Conservation (phyloP, 2,113 vertebrate genomes). For the Chitala chitala region DNA sequence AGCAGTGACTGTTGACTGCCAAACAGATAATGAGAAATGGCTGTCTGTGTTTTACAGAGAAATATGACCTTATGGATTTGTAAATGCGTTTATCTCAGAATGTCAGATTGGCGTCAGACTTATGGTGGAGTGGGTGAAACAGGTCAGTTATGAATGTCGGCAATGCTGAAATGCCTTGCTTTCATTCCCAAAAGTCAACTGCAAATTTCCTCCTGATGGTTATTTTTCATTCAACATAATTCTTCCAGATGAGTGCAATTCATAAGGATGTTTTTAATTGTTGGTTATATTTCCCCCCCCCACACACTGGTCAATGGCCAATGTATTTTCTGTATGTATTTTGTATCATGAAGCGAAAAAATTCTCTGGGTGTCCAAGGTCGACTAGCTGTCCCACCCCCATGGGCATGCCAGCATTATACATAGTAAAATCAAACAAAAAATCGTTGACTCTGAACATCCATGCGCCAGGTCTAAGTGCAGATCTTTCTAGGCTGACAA, state of each 20-base stretch:
- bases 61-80: not conserved
- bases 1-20: not conserved
- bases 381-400: no score
- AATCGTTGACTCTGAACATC: no score
- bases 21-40: no score
- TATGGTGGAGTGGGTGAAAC: not conserved
- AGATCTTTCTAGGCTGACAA: no score
- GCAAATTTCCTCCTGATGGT: not conserved
- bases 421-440: no score
- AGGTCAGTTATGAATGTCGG: no score
- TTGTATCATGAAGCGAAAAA: no score
- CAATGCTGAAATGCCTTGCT: no score
- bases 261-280: slow-evolving; percentile 4
- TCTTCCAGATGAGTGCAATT: slow-evolving; percentile 2
- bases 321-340: not conserved
- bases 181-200: no score
- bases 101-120: not conserved
- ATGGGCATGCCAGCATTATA: no score
- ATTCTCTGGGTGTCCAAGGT: no score
- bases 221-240: not conserved
- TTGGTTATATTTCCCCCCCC: not conserved
- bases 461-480: no score
- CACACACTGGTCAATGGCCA: not conserved
- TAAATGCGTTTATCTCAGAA: not conserved
- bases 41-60: not conserved